phyloP scores from a whole-genome alignment of 2,113 vertebrate genomes.

The Clarias macrocephalus region DNA sequence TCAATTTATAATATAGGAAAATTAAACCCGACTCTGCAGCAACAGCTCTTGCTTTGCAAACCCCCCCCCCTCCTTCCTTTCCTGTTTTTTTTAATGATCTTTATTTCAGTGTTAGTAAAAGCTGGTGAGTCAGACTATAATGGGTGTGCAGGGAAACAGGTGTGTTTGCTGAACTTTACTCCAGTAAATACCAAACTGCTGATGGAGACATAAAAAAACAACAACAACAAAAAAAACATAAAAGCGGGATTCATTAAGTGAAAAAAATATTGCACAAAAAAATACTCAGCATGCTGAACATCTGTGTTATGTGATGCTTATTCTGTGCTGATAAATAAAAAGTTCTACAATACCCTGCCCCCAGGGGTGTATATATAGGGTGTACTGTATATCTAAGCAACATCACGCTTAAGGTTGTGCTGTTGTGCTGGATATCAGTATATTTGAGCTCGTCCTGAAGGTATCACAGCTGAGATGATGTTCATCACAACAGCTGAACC shows the following conservation, averaged over 20 bases:
- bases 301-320: neutral
- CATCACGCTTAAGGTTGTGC: too few species aligned
- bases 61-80: neutral
- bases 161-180: conserved; percentile 35
- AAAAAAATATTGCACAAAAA: conserved; percentile 5
- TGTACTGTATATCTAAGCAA: too few species aligned
- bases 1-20: neutral
- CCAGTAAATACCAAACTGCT: conserved; percentile 1
- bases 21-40: neutral
- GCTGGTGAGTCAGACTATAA: conserved; percentile 18
- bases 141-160: conserved; percentile 10
- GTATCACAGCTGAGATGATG: too few species aligned
- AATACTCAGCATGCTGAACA: neutral
- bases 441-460: too few species aligned
- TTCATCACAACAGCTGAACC: too few species aligned
- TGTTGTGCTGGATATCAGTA: too few species aligned
- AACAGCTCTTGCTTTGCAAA: neutral
- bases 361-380: too few species aligned
- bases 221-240: neutral
- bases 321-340: neutral
- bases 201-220: conserved; percentile 10
- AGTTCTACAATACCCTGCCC: neutral
- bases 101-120: neutral
- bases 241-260: conserved; percentile 40
- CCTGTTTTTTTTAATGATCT: neutral